phyloP scores from a whole-genome alignment of 2,797 vertebrate species.

The Alcedo quadribrachys region DNA sequence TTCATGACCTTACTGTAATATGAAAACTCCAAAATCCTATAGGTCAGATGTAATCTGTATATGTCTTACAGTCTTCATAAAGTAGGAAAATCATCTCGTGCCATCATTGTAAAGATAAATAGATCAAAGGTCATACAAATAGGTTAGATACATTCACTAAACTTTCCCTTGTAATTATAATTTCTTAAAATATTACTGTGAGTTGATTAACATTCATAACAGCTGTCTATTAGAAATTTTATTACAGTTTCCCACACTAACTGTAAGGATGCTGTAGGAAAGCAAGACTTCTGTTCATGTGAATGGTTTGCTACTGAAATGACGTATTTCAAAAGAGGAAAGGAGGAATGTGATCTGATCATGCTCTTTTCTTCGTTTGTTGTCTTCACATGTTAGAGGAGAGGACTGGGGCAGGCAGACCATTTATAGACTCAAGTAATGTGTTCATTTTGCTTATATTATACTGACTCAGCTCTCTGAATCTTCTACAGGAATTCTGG shows the following conservation, averaged over 20 bases:
- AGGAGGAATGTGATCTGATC: background rate
- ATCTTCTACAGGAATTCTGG: background rate
- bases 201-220: background rate
- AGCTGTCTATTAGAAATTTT: background rate
- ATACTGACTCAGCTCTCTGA: background rate
- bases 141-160: background rate
- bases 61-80: background rate
- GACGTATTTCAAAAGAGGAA: background rate
- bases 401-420: background rate
- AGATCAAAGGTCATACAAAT: background rate
- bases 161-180: background rate
- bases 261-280: background rate
- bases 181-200: background rate
- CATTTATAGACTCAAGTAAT: background rate
- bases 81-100: background rate
- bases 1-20: accelerated
- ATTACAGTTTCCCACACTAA: background rate
- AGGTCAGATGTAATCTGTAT: background rate
- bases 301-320: background rate
- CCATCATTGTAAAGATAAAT: background rate
- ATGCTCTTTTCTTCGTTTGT: background rate
- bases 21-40: background rate
- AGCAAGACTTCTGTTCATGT: background rate
- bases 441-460: background rate
- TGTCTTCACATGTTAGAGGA: background rate